A percentile compares a stretch with the other conserved stretches of the same genome.
Evolutionary conservation across 2,888 invertebrate genomes (phyloP).

Genomic region (Caenorhabditis sp.): DNA sequence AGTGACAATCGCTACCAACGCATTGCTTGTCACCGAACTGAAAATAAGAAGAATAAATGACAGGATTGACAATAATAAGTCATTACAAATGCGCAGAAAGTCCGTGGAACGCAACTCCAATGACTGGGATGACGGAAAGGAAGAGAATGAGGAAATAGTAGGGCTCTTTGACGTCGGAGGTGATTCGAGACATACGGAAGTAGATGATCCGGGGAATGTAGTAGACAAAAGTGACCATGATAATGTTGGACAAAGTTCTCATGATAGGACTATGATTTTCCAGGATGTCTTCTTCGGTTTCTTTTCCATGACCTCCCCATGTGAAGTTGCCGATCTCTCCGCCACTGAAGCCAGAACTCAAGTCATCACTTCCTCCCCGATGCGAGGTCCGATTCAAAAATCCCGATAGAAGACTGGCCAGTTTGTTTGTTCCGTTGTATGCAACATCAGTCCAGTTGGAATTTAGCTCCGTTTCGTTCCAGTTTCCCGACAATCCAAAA

Average conservation of each 20-base stretch:
- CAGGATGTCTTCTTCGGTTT: background rate
- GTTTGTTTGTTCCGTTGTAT: background rate
- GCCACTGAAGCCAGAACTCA: constrained; percentile 1
- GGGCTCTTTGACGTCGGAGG: constrained; percentile 12
- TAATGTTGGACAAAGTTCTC: background rate
- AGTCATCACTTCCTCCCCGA: background rate
- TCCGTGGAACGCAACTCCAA: constrained; percentile 5
- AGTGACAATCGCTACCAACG: background rate
- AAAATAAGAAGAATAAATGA: constrained; percentile 2
- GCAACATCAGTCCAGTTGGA: background rate
- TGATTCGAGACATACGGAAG: constrained; percentile 1
- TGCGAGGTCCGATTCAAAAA: background rate
- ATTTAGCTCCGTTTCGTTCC: background rate
- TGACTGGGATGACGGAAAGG: constrained; percentile 18
- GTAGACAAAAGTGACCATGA: constrained; percentile 35
- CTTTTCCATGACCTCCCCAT: too few species aligned
- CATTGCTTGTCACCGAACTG: background rate
- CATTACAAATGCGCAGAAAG: too few species aligned
- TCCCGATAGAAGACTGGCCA: too few species aligned
- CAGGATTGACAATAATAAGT: too few species aligned
- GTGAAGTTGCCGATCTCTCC: too few species aligned
- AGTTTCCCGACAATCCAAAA: background rate
- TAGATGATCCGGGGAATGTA: constrained; percentile 44
- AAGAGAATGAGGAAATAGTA: constrained; percentile 23
- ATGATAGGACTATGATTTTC: too few species aligned